phyloP scores from a whole-genome alignment of 1,140 invertebrate genomes.

The Carcinoscorpius rotundicauda region DNA sequence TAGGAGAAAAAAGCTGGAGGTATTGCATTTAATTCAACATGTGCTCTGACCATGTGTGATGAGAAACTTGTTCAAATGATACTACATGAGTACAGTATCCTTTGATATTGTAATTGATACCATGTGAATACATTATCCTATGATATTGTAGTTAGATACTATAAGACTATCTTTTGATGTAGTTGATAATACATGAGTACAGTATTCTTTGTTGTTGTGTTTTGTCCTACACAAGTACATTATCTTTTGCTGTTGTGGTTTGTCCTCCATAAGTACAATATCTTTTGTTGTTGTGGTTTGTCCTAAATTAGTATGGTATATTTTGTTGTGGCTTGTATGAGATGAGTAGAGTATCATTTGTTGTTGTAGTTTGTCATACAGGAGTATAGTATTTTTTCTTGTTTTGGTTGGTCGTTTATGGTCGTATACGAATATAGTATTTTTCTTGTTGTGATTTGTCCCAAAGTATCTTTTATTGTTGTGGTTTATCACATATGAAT shows the following conservation, averaged over 20 bases:
- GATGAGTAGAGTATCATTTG: too few species aligned
- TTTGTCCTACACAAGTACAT: neutral
- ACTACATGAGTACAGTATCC: slow-evolving; percentile 82
- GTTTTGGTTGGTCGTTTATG: neutral
- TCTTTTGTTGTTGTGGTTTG: slow-evolving; percentile 31
- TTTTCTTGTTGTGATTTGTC: neutral
- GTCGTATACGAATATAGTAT: neutral
- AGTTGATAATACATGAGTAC: neutral
- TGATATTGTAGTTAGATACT: slow-evolving; percentile 60
- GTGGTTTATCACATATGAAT: slow-evolving; percentile 89
- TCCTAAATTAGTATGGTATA: slow-evolving; percentile 88
- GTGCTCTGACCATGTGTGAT: slow-evolving; percentile 81
- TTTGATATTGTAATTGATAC: slow-evolving; percentile 46
- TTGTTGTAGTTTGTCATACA: slow-evolving; percentile 55
- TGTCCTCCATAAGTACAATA: neutral
- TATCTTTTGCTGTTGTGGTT: neutral
- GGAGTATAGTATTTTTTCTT: slow-evolving; percentile 46
- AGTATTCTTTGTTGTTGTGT: neutral
- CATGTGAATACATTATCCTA: too few species aligned
- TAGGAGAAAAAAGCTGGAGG: slow-evolving; percentile 92
- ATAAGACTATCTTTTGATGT: slow-evolving; percentile 43
- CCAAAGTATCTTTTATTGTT: neutral
- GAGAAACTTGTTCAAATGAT: slow-evolving; percentile 98
- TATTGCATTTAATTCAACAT: slow-evolving; percentile 96
- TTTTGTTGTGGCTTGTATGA: slow-evolving; percentile 46